Evolutionary conservation across 1,140 invertebrate species (phyloP), one percentile per base, ranked within the genome.

Genomic region (Plodia interpunctella): DNA sequence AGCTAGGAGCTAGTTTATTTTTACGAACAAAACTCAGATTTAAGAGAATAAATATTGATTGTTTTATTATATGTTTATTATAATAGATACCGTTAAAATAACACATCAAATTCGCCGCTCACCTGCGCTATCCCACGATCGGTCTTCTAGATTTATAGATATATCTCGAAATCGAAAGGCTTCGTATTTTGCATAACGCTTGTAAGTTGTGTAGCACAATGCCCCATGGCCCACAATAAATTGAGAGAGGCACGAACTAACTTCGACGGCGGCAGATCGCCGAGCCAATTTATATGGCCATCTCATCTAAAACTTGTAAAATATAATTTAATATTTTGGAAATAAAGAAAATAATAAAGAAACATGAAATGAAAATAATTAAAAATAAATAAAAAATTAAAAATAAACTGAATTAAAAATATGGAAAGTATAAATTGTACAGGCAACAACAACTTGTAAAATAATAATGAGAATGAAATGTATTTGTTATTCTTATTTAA

Each of bases 121-220:
- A 84, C 82, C 80, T 67, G 72, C 69, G 70, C 71, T 76, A 80
- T 87, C 81, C 76, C 84, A 87, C 84, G 84, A 87, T 83, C 74
- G 66, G 68, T 77, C 74, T 68, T 80, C 72, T 80, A 76, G 73
- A 80, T 85, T 84, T 85, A 83, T 87, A 83, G 76, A 85, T 80
- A 70, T 82, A 83, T 83, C 80, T 64, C 66, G 80, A 68, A 84
- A 82, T 78, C 72, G 82, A 85, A 78, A 84, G 78, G 80, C 81
- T 77, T 82, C 70, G 81, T 82, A 83, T 74, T 83, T 87, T 87
- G 83, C 83, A 87, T 84, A 87, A 80, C 76, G 78, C 70, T 80
- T 76, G 73, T 86, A 80, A 78, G 63, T 80, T 78, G 73, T 80
- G 69, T 71, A 75, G 65, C 74, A 79, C 74, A 80, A 79, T 80